phyloP scores from a whole-genome alignment of 2,113 vertebrate genomes.

The Carlito syrichta region DNA sequence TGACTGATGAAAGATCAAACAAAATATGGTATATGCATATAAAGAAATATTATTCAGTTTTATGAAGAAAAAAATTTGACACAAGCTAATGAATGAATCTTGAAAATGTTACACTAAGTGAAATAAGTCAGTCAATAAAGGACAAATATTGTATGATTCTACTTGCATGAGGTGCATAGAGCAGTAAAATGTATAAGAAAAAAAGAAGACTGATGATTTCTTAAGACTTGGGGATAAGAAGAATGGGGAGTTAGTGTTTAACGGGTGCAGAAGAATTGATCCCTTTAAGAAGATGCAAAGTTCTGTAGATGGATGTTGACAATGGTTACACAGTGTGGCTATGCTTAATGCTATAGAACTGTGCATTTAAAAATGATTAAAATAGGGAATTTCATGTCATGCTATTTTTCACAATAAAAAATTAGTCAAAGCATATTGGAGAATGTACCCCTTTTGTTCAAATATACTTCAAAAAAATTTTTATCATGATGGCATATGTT shows the following conservation, averaged over 20 bases:
- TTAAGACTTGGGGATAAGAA: rapidly evolving
- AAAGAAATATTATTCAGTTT: background rate
- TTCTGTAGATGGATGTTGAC: background rate
- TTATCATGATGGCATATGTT: background rate
- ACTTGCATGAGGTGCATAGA: background rate
- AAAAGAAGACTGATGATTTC: background rate
- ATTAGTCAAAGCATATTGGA: background rate
- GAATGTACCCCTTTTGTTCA: background rate
- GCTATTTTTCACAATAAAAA: background rate
- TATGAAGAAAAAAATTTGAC: background rate
- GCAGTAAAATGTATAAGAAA: background rate
- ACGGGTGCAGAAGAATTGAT: background rate
- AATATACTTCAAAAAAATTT: background rate
- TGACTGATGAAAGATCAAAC: background rate
- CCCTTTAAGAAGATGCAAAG: background rate
- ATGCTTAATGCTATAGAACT: background rate
- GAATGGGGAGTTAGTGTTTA: background rate
- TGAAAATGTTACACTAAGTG: background rate
- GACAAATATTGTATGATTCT: background rate
- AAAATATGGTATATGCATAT: background rate
- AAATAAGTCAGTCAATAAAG: background rate
- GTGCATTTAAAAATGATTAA: background rate
- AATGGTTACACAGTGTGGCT: background rate
- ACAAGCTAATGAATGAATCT: background rate
- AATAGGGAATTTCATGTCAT: background rate